These are phyloP conservation scores for Masnerella sp. DNA, from an alignment of 2,888 invertebrate genomes.

Conservation along the genomic window DNA sequence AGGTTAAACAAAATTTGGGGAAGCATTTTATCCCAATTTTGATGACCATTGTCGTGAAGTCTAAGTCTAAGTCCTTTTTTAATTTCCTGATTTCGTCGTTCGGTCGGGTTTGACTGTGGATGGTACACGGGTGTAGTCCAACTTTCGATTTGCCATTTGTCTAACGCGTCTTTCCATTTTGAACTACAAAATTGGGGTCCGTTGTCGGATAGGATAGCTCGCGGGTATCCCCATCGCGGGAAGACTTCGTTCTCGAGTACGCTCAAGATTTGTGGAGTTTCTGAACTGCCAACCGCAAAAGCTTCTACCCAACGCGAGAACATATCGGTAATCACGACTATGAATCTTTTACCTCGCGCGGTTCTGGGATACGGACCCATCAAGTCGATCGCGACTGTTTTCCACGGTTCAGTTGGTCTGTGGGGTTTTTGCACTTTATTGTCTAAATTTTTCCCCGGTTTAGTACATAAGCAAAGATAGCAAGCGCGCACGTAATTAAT, in stretches of 20 bases:
- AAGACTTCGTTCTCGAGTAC: no score
- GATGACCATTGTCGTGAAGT: not conserved
- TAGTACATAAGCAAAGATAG: not conserved
- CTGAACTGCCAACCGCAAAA: not conserved
- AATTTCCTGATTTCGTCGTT: not conserved
- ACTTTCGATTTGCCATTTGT: no score
- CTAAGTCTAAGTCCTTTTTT: not conserved
- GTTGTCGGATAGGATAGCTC: no score
- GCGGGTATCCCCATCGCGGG: no score
- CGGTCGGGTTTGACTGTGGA: slow-evolving; percentile 6
- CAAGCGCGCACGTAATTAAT: not conserved
- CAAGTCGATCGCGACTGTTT: slow-evolving; percentile 44
- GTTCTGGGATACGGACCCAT: slow-evolving; percentile 59
- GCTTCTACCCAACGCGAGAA: slow-evolving; percentile 30
- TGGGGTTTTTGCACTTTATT: not conserved
- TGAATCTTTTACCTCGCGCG: slow-evolving; percentile 22
- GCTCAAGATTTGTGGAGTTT: not conserved
- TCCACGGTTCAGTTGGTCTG: slow-evolving; percentile 20
- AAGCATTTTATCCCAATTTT: slow-evolving; percentile 2
- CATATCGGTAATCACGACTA: slow-evolving; percentile 62
- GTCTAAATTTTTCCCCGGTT: not conserved
- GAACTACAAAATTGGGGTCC: no score
- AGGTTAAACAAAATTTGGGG: slow-evolving; percentile 4
- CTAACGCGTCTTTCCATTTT: no score
- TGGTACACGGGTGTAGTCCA: slow-evolving; percentile 8